These are phyloP conservation scores for Leucophora obtusa DNA, from an alignment of 2,888 invertebrate genomes.

Conservation along the genomic window DNA sequence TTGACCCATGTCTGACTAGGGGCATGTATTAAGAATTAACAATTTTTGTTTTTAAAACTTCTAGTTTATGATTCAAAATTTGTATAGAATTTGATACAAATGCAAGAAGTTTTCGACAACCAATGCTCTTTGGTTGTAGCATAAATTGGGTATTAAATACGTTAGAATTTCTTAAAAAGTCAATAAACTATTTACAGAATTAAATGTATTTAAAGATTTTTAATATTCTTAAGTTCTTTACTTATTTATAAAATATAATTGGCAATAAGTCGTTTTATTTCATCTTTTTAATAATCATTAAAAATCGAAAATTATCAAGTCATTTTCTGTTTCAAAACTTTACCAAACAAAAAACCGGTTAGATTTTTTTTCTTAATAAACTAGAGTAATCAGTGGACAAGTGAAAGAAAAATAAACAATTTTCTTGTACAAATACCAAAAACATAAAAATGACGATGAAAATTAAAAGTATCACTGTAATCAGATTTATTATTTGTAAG, in stretches of 20 bases:
- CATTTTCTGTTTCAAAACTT: slow-evolving; percentile 16
- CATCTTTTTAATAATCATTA: slow-evolving; percentile 12
- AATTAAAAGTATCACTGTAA: slow-evolving; percentile 68
- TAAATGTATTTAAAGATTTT: slow-evolving; percentile 7
- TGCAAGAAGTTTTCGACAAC: too few relatives aligned
- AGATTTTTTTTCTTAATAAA: slow-evolving; percentile 44
- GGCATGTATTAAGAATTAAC: too few relatives aligned
- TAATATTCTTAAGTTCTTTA: slow-evolving; percentile 21
- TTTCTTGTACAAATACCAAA: slow-evolving; percentile 6
- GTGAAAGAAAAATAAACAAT: slow-evolving; percentile 39
- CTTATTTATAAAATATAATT: slow-evolving; percentile 28
- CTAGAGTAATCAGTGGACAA: slow-evolving; percentile 38
- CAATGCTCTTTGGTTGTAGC: too few relatives aligned
- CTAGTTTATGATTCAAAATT: too few relatives aligned
- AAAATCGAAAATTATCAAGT: slow-evolving; percentile 12
- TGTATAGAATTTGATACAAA: too few relatives aligned
- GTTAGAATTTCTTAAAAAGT: slow-evolving; percentile 19
- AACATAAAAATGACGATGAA: slow-evolving; percentile 35
- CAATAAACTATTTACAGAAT: slow-evolving; percentile 16
- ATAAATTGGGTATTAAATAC: too few relatives aligned
- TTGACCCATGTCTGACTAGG: too few relatives aligned
- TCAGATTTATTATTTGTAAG: slow-evolving; percentile 69
- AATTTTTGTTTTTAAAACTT: too few relatives aligned
- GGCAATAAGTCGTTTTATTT: slow-evolving; percentile 43
- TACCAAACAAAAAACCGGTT: slow-evolving; percentile 34